Evolutionary conservation across 2,888 invertebrate genomes (phyloP).

Genomic region (Poecilobothrus nobilitatus): DNA sequence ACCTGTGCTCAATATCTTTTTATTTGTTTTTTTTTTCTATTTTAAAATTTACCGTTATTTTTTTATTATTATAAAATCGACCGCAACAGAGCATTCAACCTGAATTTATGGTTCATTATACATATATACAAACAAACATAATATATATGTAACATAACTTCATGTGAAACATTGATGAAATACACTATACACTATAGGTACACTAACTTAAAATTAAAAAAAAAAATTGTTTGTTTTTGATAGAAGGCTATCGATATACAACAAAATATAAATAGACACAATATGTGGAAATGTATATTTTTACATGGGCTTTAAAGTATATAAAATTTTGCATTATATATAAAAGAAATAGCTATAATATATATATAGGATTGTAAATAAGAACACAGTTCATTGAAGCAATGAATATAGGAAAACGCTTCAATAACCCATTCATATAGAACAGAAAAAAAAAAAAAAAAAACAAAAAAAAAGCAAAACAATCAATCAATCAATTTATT

Average conservation of each 20-base stretch:
- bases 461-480: slow-evolving; percentile 20
- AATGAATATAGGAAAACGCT: slow-evolving; percentile 1
- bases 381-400: neutral
- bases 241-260: no score
- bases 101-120: neutral
- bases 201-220: no score
- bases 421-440: slow-evolving; percentile 5
- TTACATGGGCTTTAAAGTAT: neutral
- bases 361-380: neutral
- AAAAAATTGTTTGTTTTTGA: no score
- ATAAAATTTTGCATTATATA: neutral
- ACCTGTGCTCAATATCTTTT: neutral
- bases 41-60: no score
- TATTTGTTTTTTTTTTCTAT: neutral
- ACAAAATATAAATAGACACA: no score
- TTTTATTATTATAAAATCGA: neutral
- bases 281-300: neutral
- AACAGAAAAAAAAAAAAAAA: no score
- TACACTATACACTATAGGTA: no score
- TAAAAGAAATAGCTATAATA: neutral
- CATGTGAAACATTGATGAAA: no score
- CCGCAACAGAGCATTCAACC: slow-evolving; percentile 3
- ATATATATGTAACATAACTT: no score
- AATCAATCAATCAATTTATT: slow-evolving; percentile 26
- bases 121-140: no score